These are phyloP conservation scores for Karalla daura DNA, from an alignment of 2,797 vertebrate genomes.

Conservation along the genomic window DNA sequence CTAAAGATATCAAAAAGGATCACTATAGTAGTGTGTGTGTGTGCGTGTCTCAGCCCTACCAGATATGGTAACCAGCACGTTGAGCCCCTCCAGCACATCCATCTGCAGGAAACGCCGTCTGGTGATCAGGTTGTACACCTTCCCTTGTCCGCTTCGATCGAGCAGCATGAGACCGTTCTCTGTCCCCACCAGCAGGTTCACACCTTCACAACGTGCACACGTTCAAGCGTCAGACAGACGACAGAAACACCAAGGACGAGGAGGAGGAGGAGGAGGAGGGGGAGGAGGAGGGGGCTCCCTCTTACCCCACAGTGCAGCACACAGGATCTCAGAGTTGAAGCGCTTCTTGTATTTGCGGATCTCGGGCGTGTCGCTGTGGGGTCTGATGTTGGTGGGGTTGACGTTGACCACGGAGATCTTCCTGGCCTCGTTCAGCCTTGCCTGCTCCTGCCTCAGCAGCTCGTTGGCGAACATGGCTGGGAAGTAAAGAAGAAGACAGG, in stretches of 20 bases:
- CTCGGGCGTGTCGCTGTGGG: constrained; percentile 97
- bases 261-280: neutral
- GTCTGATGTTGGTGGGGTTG: constrained; percentile 97
- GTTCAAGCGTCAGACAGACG: neutral
- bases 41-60: constrained; percentile 76
- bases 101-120: constrained; percentile 96
- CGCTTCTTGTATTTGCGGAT: constrained; percentile 99
- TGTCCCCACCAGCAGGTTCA: constrained; percentile 96
- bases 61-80: constrained; percentile 98
- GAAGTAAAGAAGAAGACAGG: neutral
- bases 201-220: constrained; percentile 83
- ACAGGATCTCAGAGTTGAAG: constrained; percentile 98
- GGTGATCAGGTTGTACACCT: constrained; percentile 98
- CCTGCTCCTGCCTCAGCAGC: constrained; percentile 94
- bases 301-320: constrained; percentile 96
- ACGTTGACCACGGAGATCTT: constrained; percentile 99
- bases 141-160: constrained; percentile 97
- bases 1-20: no score
- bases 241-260: neutral
- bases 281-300: neutral
- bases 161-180: constrained; percentile 97
- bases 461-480: constrained; percentile 93
- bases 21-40: no score
- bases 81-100: constrained; percentile 97
- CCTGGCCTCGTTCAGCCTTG: constrained; percentile 94